Conservation (phyloP, 2,888 invertebrate genomes). For the Eretmocerus hayati region DNA sequence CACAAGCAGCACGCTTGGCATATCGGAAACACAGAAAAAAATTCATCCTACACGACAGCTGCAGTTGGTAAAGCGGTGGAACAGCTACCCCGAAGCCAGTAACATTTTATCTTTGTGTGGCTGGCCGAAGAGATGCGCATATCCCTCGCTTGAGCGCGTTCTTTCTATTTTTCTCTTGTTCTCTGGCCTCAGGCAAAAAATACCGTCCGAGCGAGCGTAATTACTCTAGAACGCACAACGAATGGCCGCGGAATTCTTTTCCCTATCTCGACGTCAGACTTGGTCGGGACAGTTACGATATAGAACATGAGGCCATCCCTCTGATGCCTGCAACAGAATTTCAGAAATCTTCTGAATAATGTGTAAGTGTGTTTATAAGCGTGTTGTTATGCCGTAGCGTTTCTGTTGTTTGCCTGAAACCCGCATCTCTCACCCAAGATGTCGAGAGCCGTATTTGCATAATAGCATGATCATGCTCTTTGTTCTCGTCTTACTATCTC, state of each 20-base stretch:
- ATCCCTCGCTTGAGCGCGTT: not conserved
- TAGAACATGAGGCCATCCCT: too few species aligned
- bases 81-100: conserved; percentile 10
- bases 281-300: not conserved
- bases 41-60: too few species aligned
- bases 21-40: too few species aligned
- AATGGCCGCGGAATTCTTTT: conserved; percentile 13
- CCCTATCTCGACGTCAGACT: not conserved
- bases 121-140: not conserved
- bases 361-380: not conserved
- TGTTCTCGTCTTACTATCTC: not conserved
- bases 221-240: conserved; percentile 13
- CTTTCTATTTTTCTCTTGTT: not conserved
- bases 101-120: conserved; percentile 15
- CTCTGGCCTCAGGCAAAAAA: conserved; percentile 2
- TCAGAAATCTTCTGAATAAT: not conserved
- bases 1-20: too few species aligned
- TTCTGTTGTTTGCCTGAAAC: too few species aligned
- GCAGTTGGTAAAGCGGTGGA: not conserved
- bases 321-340: not conserved
- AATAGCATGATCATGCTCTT: not conserved
- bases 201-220: conserved; percentile 12
- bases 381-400: not conserved
- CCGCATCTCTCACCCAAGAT: not conserved
- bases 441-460: conserved; percentile 1